Evolutionary conservation across 1,140 invertebrate genomes (phyloP).

Genomic region (Odontomachus brunneus): DNA sequence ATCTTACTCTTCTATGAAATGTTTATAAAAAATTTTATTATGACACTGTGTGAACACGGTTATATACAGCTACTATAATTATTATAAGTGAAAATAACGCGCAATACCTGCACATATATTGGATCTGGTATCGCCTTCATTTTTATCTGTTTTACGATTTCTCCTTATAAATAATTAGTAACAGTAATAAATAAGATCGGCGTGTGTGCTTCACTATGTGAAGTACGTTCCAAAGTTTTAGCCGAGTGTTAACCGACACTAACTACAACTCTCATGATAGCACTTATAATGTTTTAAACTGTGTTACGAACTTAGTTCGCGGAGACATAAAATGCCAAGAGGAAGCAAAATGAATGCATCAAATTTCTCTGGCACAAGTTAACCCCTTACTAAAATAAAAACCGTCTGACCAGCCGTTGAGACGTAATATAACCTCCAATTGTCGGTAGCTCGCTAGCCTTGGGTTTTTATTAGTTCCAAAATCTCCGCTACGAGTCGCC

Average conservation of each 20-base stretch:
- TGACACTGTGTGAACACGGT: neutral
- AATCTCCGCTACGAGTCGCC: too few relatives aligned
- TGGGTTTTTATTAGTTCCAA: too few relatives aligned
- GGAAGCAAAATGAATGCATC: too few relatives aligned
- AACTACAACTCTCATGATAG: neutral
- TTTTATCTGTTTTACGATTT: constrained; percentile 34
- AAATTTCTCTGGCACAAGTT: too few relatives aligned
- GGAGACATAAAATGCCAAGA: too few relatives aligned
- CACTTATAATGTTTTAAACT: too few relatives aligned
- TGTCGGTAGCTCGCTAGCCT: too few relatives aligned
- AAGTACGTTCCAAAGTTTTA: neutral
- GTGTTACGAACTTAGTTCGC: too few relatives aligned
- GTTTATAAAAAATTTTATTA: neutral
- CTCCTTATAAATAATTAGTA: constrained; percentile 34
- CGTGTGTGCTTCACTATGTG: neutral
- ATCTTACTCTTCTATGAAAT: too few relatives aligned
- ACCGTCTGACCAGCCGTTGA: too few relatives aligned
- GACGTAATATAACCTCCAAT: too few relatives aligned
- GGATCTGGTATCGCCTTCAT: constrained; percentile 74
- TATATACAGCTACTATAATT: neutral
- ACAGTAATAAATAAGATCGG: constrained; percentile 5
- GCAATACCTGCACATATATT: constrained; percentile 79
- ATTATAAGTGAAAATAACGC: constrained; percentile 25
- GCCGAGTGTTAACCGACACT: constrained; percentile 5
- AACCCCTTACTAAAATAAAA: too few relatives aligned